Base-by-base conservation (phyloP, 2,113 vertebrate species). In the Sander lucioperca region DNA sequence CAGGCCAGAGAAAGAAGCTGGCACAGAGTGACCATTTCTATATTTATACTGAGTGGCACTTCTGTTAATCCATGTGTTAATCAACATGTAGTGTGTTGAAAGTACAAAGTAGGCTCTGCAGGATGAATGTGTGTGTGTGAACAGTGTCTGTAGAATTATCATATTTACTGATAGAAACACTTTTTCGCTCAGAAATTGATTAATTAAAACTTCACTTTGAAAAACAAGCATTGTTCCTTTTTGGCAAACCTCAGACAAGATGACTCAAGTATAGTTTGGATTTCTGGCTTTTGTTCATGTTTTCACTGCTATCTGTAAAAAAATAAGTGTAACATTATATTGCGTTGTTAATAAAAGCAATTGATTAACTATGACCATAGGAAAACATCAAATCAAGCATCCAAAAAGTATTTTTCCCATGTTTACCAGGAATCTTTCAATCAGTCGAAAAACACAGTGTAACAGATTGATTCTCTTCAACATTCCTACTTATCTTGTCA, bases 1-100 rank as follows among this genome's bases (percentile, higher is more conserved):
- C 88, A 80, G 75, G 71, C 84, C 43, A 1, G 25, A 61, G 82
- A 21, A 69, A 58, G 4, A 21, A 77, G 59, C 58, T 74, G 81
- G 79, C 71, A 80, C 39, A 27, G 25, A 54, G 11, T 2, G 48
- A 53, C 67, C 9, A 59, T 51, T 15, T 68, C 50, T 47, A 13
- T 15, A 18, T 53, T 50, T 65, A 48, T 10, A 14, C 62, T 66
- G 84, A 82, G 80, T 74, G 80, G 68, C 43, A 56, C 15, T 57
- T 74, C 27, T 53, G 61, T 11, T 70, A 67, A 36, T 33, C 43
- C 21, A 7, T 33, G 51, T 58, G 62, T 73, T 79, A 10, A 87
- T 84, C 45, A 64, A 77, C 39, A 25, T 30, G 65, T 33, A 43
- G 18, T 5, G 47, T 43, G 67, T 25, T 25, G 53, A 50, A 45